phyloP scores from a whole-genome alignment of 2,113 vertebrate species.

The Petrocephalus microphthalmus region DNA sequence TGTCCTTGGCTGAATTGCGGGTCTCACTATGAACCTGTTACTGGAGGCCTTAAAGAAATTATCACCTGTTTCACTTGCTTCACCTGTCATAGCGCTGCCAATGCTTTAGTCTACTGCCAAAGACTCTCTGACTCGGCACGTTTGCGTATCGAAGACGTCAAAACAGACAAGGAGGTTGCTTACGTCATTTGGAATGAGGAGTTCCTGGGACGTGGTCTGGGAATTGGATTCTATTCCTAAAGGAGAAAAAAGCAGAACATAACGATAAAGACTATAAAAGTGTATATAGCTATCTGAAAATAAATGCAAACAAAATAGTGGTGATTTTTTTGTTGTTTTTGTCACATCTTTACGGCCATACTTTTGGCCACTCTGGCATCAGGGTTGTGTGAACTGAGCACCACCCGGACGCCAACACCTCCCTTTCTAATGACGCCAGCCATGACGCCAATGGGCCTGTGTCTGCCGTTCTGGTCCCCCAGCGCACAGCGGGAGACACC shows the following conservation, averaged over 20 bases:
- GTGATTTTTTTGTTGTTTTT: not conserved
- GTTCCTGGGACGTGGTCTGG: constrained; percentile 85
- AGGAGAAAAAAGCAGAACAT: constrained; percentile 24
- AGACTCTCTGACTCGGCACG: not conserved
- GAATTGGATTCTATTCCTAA: constrained; percentile 69
- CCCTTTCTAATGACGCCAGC: not conserved
- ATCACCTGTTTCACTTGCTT: not conserved
- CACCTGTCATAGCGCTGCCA: not conserved
- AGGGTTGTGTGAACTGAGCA: not conserved
- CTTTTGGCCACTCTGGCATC: not conserved
- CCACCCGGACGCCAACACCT: constrained; percentile 16
- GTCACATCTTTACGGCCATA: not conserved
- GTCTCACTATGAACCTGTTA: not conserved
- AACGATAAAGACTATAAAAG: not conserved
- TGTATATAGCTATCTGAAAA: not conserved
- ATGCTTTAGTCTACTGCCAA: not conserved
- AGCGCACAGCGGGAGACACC: not conserved
- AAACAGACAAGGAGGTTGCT: constrained; percentile 29
- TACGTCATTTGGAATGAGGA: constrained; percentile 91
- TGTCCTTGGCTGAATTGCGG: not conserved
- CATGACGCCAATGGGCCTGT: not conserved
- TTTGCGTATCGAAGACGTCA: not conserved
- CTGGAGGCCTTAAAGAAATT: not conserved
- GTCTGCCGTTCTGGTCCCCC: not conserved
- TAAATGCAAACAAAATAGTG: not conserved